Conservation (phyloP, 2,113 vertebrate species). For the Crocuta crocuta region DNA sequence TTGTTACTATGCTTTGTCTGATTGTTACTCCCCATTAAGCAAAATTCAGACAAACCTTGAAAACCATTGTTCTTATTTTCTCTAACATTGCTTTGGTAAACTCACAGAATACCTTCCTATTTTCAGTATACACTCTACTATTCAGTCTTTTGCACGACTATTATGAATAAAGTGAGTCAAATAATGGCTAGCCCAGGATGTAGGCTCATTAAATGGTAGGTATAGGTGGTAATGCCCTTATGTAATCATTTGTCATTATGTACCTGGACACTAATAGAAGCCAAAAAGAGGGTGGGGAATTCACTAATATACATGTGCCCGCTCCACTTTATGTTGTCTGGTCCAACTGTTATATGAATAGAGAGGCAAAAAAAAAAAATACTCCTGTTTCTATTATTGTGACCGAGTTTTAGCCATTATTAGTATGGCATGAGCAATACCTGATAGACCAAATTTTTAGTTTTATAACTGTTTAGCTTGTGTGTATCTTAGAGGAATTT, state of each 20-base stretch:
- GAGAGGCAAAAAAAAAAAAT: background rate
- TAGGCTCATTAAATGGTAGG: background rate
- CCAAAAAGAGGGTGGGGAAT: background rate
- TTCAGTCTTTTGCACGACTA: background rate
- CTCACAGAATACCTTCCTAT: background rate
- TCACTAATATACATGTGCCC: accelerated
- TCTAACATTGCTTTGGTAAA: background rate
- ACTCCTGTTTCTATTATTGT: background rate
- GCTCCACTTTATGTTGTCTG: background rate
- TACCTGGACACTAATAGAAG: background rate
- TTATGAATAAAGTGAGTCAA: background rate
- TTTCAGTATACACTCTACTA: background rate
- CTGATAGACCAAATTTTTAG: background rate
- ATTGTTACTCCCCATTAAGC: background rate
- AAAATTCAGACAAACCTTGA: background rate
- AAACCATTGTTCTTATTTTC: background rate
- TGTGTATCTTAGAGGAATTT: background rate
- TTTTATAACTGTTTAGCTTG: background rate
- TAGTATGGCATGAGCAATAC: background rate
- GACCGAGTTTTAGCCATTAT: background rate
- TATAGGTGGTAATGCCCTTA: too few relatives aligned
- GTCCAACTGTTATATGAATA: background rate
- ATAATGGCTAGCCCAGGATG: background rate
- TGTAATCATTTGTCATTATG: background rate
- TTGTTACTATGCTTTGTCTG: background rate